Conservation (phyloP, 2,888 invertebrate species). For the Zygothrica quintamaculata region DNA sequence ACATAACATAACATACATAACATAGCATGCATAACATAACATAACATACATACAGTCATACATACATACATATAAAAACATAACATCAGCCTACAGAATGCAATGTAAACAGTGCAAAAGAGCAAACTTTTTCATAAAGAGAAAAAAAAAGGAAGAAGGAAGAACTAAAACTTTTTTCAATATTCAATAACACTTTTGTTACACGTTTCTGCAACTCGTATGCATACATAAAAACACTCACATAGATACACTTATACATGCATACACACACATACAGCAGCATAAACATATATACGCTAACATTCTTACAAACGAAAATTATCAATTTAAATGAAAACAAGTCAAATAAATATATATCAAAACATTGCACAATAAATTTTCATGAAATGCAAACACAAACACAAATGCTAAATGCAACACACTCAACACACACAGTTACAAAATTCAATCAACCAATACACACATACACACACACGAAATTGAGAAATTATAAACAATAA, state of each 20-base stretch:
- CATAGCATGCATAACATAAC: too few relatives aligned
- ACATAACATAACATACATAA: too few relatives aligned
- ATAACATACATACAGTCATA: constrained; percentile 34
- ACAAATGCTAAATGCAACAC: too few relatives aligned
- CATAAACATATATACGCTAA: constrained; percentile 46
- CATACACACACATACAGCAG: constrained; percentile 4
- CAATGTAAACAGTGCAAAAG: constrained; percentile 69
- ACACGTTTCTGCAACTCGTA: constrained; percentile 74
- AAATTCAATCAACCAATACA: too few relatives aligned
- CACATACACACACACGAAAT: constrained; percentile 49
- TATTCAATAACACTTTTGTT: constrained; percentile 56
- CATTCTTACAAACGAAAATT: constrained; percentile 59
- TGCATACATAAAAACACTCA: constrained; percentile 49
- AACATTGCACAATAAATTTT: constrained; percentile 23
- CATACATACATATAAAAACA: constrained; percentile 31
- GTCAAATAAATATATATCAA: constrained; percentile 52
- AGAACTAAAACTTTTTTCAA: constrained; percentile 54
- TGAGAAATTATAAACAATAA: constrained; percentile 65
- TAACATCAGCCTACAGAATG: constrained; percentile 68
- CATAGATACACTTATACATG: constrained; percentile 7
- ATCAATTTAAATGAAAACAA: constrained; percentile 43
- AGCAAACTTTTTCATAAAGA: too few relatives aligned
- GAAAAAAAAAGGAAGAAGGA: constrained; percentile 30
- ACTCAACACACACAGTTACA: constrained; percentile 31
- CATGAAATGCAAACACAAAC: constrained; percentile 11